Evolutionary conservation across 2,888 invertebrate genomes (phyloP).

Genomic region (Nomada ruficornis): DNA sequence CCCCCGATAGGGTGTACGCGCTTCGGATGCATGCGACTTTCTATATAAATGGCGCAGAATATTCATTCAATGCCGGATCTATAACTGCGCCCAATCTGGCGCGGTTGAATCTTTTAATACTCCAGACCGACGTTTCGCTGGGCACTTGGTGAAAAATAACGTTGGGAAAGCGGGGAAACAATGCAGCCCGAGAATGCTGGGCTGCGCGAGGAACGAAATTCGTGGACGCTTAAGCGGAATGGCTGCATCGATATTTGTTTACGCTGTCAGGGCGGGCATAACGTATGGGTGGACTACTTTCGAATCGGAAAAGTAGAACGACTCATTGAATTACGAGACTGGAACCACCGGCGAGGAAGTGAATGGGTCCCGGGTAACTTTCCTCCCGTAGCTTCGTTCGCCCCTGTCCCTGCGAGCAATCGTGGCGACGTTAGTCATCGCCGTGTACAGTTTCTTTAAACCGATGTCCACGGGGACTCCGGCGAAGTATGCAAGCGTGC

Average conservation of each 20-base stretch:
- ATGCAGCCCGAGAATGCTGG: not conserved
- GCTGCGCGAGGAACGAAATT: not conserved
- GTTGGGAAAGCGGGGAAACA: not conserved
- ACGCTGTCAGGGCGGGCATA: not conserved
- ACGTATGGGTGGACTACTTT: constrained; percentile 2
- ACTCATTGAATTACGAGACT: constrained; percentile 20
- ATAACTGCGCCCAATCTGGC: too few relatives aligned
- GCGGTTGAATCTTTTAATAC: not conserved
- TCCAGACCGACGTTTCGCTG: not conserved
- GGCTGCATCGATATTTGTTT: constrained; percentile 7
- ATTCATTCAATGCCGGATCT: too few relatives aligned
- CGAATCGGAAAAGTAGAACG: constrained; percentile 6
- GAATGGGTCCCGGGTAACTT: constrained; percentile 29
- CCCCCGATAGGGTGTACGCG: too few relatives aligned
- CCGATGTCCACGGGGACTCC: constrained; percentile 44
- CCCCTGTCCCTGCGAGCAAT: too few relatives aligned
- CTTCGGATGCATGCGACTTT: too few relatives aligned
- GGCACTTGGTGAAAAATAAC: not conserved
- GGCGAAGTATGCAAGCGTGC: constrained; percentile 56
- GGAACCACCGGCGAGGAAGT: constrained; percentile 3
- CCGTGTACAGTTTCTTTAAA: constrained; percentile 25
- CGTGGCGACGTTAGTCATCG: constrained; percentile 46
- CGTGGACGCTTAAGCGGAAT: not conserved
- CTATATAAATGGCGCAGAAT: too few relatives aligned
- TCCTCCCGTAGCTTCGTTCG: constrained; percentile 13